Percentiles rank a stretch among this genome's conserved stretches.
phyloP scores from a whole-genome alignment of 2,113 vertebrate genomes.

The Chloebia gouldiae region DNA sequence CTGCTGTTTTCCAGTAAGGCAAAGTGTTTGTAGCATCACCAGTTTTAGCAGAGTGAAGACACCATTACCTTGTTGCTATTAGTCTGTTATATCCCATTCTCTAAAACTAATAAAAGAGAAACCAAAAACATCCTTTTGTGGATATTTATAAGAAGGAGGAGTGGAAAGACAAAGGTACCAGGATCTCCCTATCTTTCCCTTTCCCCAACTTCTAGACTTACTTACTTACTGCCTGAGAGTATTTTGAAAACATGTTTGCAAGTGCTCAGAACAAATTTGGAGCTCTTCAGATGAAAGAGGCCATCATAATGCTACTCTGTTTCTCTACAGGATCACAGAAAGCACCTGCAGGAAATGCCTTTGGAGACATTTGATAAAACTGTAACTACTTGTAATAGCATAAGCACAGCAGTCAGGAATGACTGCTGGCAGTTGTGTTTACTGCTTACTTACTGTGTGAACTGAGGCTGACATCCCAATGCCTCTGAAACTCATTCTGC shows the following conservation, averaged over 20 bases:
- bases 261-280: not conserved
- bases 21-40: fast-evolving
- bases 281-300: not conserved
- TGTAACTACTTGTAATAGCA: not conserved
- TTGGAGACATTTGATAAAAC: not conserved
- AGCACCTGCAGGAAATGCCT: not conserved
- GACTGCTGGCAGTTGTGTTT: not conserved
- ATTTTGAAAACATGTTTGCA: not conserved
- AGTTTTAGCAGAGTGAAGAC: not conserved
- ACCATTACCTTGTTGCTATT: not conserved
- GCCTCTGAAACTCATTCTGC: not conserved
- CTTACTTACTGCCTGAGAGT: not conserved
- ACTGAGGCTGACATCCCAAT: not conserved
- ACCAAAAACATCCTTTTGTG: not conserved
- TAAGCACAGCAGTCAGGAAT: not conserved
- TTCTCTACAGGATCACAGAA: not conserved
- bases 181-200: not conserved
- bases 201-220: not conserved
- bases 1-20: not conserved
- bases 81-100: not conserved
- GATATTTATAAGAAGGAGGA: not conserved
- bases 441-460: not conserved
- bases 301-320: not conserved
- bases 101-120: not conserved
- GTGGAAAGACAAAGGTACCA: not conserved